Conservation (phyloP, 2,888 invertebrate genomes). For the Dendrolimus houi region DNA sequence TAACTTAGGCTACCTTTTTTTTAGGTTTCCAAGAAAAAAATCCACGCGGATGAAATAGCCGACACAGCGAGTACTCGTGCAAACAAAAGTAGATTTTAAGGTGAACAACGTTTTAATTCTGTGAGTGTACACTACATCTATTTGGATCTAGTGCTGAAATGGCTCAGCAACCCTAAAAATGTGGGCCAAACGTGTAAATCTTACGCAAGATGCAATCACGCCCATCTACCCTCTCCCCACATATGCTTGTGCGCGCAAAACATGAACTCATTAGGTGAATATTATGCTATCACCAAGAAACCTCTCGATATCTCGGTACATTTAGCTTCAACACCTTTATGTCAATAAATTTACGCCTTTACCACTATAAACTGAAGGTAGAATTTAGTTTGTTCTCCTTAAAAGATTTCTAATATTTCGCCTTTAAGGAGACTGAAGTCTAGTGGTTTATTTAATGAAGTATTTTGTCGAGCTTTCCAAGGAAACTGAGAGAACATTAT, state of each 20-base stretch:
- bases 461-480: constrained; percentile 16
- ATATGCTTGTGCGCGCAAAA: constrained; percentile 13
- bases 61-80: too few species aligned
- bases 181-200: not conserved
- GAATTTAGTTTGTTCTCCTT: not conserved
- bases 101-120: not conserved
- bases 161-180: too few species aligned
- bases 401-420: not conserved
- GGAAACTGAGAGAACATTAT: constrained; percentile 7
- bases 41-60: too few species aligned
- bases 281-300: constrained; percentile 20
- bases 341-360: not conserved
- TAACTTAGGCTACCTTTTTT: too few species aligned
- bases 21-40: not conserved
- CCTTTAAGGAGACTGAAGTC: constrained; percentile 5
- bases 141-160: too few species aligned
- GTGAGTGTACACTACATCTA: not conserved
- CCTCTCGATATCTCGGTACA: constrained; percentile 15
- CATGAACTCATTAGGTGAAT: constrained; percentile 23
- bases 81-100: too few species aligned
- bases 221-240: not conserved
- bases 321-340: constrained; percentile 6
- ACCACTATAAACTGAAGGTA: not conserved
- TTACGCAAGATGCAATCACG: constrained; percentile 3
- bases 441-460: constrained; percentile 16